Percentiles rank a stretch among this genome's conserved stretches.
These are phyloP conservation scores for Diabrotica undecimpunctata DNA, from an alignment of 1,140 invertebrate species.

Conservation along the genomic window DNA sequence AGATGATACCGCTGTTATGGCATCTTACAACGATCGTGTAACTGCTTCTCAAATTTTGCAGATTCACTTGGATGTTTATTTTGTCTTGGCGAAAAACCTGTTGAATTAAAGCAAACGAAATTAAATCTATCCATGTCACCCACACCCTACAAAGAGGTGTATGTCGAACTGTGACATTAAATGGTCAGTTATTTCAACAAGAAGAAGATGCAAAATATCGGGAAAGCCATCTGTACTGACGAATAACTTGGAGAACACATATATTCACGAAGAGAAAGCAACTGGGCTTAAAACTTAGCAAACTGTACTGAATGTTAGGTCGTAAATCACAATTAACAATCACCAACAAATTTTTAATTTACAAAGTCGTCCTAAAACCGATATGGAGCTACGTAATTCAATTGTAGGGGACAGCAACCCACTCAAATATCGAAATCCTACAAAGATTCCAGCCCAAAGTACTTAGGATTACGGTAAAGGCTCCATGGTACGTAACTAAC, in stretches of 20 bases:
- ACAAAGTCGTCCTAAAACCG: neutral
- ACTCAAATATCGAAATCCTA: neutral
- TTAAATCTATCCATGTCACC: too few relatives aligned
- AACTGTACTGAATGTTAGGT: neutral
- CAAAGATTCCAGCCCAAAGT: neutral
- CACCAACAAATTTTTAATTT: neutral
- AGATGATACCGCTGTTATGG: too few relatives aligned
- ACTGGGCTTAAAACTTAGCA: neutral
- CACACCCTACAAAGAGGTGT: too few relatives aligned
- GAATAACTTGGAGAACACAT: too few relatives aligned
- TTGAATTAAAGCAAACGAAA: too few relatives aligned
- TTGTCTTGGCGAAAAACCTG: too few relatives aligned
- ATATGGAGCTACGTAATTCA: too few relatives aligned
- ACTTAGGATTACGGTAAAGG: neutral
- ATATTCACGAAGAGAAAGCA: too few relatives aligned
- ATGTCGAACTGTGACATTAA: too few relatives aligned
- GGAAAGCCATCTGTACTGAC: neutral
- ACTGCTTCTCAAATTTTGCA: too few relatives aligned
- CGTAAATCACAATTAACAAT: neutral
- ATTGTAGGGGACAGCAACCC: neutral
- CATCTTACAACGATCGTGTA: too few relatives aligned
- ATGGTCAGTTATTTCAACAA: neutral
- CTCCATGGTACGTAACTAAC: neutral
- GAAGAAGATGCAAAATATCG: neutral
- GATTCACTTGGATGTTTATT: too few relatives aligned